A percentile compares a stretch with the other conserved stretches of the same genome.
Conservation (phyloP, 1,140 invertebrate genomes). For the Wiebesia pumilae region DNA sequence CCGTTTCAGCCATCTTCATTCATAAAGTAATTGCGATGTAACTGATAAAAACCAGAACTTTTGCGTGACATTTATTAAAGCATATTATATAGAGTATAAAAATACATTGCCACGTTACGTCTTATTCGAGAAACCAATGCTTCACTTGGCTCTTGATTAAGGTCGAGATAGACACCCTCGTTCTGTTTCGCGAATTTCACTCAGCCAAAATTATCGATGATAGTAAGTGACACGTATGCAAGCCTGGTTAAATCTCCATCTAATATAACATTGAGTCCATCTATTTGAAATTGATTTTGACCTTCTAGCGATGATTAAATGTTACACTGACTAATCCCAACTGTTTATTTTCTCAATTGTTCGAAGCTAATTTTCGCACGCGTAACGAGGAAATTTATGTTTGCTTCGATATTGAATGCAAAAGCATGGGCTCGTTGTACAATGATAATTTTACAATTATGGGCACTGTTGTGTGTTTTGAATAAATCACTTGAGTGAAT, state of each 20-base stretch:
- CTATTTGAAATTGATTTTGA: neutral
- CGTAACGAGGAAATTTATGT: too few species aligned
- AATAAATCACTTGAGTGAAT: too few species aligned
- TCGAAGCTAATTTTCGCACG: too few species aligned
- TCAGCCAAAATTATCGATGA: slow-evolving; percentile 69
- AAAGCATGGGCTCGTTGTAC: too few species aligned
- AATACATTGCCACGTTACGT: slow-evolving; percentile 22
- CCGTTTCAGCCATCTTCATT: too few species aligned
- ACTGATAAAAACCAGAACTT: too few species aligned
- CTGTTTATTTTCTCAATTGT: too few species aligned
- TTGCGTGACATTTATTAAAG: too few species aligned
- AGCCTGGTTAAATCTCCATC: neutral
- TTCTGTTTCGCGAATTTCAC: slow-evolving; percentile 50
- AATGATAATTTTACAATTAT: too few species aligned
- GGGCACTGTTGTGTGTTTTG: too few species aligned
- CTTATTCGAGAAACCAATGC: slow-evolving; percentile 40
- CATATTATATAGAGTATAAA: slow-evolving; percentile 14
- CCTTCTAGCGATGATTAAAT: neutral
- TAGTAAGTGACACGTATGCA: slow-evolving; percentile 43
- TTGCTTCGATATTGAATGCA: too few species aligned
- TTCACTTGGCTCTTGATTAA: slow-evolving; percentile 50
- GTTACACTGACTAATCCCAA: neutral
- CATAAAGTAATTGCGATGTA: too few species aligned
- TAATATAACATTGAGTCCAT: neutral
- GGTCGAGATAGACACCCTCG: slow-evolving; percentile 37